phyloP scores from a whole-genome alignment of 2,797 vertebrate species.

The Myioborus miniatus region DNA sequence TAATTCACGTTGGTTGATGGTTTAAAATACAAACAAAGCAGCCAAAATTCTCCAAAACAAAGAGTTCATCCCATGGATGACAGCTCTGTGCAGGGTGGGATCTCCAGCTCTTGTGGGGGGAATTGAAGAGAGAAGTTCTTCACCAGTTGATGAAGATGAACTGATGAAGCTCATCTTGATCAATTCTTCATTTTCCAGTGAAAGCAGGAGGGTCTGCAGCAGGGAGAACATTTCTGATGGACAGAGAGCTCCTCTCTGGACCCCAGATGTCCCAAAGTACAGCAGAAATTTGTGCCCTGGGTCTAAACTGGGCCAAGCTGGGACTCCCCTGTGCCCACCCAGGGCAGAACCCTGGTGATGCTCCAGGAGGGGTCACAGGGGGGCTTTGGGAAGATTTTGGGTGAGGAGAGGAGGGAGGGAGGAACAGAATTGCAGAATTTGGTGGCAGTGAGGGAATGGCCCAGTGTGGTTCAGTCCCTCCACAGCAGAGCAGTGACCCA shows the following conservation, averaged over 20 bases:
- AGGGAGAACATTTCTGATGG: background rate
- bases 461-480: background rate
- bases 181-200: background rate
- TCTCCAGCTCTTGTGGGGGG: background rate
- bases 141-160: no score
- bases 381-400: background rate
- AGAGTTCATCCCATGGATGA: background rate
- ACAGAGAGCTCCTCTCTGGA: background rate
- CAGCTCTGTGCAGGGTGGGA: background rate
- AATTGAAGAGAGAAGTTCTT: background rate
- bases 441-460: background rate
- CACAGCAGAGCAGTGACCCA: rapidly evolving
- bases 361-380: rapidly evolving
- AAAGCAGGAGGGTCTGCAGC: background rate
- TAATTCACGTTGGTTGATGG: background rate
- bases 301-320: background rate
- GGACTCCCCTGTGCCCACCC: rapidly evolving
- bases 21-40: background rate
- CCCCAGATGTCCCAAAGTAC: rapidly evolving
- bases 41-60: background rate
- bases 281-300: background rate
- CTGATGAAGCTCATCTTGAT: no score
- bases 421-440: background rate
- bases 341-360: background rate
- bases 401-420: background rate